These are phyloP conservation scores for Podarcis muralis DNA, from an alignment of 2,113 vertebrate genomes.

Conservation along the genomic window DNA sequence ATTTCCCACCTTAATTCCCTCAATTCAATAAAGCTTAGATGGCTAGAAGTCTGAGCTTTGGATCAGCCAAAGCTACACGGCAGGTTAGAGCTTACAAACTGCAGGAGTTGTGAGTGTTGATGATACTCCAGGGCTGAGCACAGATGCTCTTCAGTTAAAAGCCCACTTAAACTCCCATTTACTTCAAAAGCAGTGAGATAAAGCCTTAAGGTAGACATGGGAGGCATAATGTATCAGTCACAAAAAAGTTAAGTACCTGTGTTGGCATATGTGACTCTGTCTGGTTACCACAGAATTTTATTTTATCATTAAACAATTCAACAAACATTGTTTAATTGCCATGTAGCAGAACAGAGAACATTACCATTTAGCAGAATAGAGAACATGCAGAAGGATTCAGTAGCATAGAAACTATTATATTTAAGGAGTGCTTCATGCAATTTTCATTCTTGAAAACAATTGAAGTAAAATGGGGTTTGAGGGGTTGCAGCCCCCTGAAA, in stretches of 20 bases:
- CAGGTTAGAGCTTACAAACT: background rate
- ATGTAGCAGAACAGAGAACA: background rate
- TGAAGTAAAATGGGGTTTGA: background rate
- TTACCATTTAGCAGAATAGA: background rate
- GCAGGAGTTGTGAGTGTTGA: background rate
- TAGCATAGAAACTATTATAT: background rate
- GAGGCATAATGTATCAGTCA: constrained; percentile 6
- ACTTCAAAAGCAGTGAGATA: constrained; percentile 24
- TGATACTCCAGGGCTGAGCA: background rate
- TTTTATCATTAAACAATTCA: background rate
- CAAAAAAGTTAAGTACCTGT: background rate
- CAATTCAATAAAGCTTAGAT: background rate
- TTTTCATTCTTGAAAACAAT: background rate
- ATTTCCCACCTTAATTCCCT: constrained; percentile 27
- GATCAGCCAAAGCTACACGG: constrained; percentile 2
- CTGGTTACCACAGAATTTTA: fast-evolving
- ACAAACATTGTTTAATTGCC: background rate
- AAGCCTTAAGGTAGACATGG: constrained; percentile 13
- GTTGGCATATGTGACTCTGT: background rate
- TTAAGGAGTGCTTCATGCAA: background rate
- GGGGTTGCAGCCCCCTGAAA: background rate
- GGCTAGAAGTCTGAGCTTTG: background rate
- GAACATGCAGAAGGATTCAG: background rate
- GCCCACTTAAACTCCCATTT: background rate
- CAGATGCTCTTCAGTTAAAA: constrained; percentile 9